Evolutionary conservation across 2,888 invertebrate genomes (phyloP).

Genomic region (Cryptus viduatorius): DNA sequence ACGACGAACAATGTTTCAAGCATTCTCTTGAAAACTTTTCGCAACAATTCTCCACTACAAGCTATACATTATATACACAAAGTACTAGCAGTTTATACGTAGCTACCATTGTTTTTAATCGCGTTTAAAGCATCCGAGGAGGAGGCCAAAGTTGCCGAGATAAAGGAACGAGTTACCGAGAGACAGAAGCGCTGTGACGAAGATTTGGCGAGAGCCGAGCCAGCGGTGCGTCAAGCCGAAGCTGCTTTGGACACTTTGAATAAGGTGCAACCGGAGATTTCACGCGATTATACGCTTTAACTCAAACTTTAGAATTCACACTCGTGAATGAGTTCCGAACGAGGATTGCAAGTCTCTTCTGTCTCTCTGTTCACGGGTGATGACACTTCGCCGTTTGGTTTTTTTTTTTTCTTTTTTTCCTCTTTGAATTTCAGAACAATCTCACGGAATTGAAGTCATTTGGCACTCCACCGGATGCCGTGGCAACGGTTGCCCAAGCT

Average conservation of each 20-base stretch:
- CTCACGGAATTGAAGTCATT: slow-evolving; percentile 97
- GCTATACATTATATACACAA: background rate
- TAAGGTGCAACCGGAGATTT: slow-evolving; percentile 86
- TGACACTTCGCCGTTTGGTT: slow-evolving; percentile 27
- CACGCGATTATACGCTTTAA: slow-evolving; percentile 4
- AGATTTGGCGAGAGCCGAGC: slow-evolving; percentile 96
- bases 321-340: slow-evolving; percentile 15
- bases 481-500: slow-evolving; percentile 94
- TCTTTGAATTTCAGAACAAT: slow-evolving; percentile 87
- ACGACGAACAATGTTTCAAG: background rate
- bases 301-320: slow-evolving; percentile 26
- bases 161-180: slow-evolving; percentile 94
- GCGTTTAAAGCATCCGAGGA: slow-evolving; percentile 89
- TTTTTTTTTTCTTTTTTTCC: slow-evolving; percentile 37
- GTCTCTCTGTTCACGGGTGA: slow-evolving; percentile 2
- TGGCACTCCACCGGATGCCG: slow-evolving; percentile 95
- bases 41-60: background rate
- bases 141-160: slow-evolving; percentile 95
- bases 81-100: slow-evolving; percentile 4
- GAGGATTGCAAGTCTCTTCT: slow-evolving; percentile 27
- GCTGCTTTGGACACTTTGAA: slow-evolving; percentile 96
- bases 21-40: background rate
- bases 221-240: slow-evolving; percentile 95
- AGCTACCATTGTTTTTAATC: slow-evolving; percentile 57
- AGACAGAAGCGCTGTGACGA: slow-evolving; percentile 95